Conservation (phyloP, 2,797 vertebrate genomes). For the Synaphobranchus kaupii region DNA sequence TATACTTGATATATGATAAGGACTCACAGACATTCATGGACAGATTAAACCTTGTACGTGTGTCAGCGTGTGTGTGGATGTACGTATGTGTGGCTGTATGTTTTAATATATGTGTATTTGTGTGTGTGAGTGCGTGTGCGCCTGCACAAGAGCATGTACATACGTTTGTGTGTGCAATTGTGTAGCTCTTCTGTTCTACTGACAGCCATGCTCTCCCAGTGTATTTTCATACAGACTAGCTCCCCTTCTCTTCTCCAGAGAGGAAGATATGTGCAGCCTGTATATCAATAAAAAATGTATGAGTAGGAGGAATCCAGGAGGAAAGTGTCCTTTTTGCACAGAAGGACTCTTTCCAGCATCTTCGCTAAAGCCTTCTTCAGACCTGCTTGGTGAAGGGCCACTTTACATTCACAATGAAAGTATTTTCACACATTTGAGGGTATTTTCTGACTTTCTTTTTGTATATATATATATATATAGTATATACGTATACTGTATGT, state of each 20-base stretch:
- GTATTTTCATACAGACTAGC: neutral
- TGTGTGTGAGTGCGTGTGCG: neutral
- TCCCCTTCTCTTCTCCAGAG: neutral
- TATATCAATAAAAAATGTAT: slow-evolving; percentile 4
- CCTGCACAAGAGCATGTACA: neutral
- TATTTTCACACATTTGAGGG: neutral
- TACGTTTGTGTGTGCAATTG: neutral
- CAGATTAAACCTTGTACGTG: neutral
- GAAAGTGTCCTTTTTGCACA: neutral
- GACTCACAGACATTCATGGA: neutral
- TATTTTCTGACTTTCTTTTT: neutral
- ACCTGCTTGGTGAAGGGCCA: neutral
- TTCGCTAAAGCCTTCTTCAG: neutral
- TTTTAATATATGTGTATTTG: neutral
- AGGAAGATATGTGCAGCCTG: neutral
- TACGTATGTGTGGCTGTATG: neutral
- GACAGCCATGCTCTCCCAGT: neutral
- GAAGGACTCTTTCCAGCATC: neutral
- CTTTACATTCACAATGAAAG: neutral
- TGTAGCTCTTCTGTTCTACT: too few species aligned
- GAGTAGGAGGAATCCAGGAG: neutral
- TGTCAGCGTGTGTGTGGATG: neutral
- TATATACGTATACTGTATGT: too few species aligned
- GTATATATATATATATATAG: too few species aligned
- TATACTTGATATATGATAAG: neutral